Base-by-base conservation (phyloP, 2,797 vertebrate genomes). In the Rhynchotus rufescens region DNA sequence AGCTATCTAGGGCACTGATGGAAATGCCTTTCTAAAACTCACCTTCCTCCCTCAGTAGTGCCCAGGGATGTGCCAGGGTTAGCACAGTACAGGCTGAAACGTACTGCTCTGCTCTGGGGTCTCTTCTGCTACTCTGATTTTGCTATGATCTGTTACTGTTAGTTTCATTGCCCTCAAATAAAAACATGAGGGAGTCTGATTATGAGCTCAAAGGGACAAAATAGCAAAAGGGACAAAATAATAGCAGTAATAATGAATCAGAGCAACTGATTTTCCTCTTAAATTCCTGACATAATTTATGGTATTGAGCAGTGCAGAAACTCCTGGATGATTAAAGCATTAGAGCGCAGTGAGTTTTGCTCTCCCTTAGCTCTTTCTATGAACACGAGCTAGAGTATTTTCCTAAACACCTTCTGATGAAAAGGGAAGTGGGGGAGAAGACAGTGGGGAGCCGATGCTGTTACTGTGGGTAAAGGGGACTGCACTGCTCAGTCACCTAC, bases 401-500 rank as follows among this genome's bases (percentile, higher is more conserved):
- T 90, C 76, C 84, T 93, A 85, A 95, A 88, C 68, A 84, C 59
- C 40, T 84, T 36, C 38, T n/a, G 47, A 71, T 17, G 69, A 44
- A 81, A 89, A 89, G 82, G 38, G 80, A 85, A 93, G 30, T 6
- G 10, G 85, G 30, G 82, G 88, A 64, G 73, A 88, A 72, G 82
- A 72, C 90, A 87, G 67, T 89, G 79, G 91, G 60, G 10, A 87
- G 40, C 71, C 74, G 87, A 96, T 85, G 72, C 93, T 94, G 71
- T 84, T 89, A 89, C 74, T 93, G 86, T 74, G 72, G 91, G 93
- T 93, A 85, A 74, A 78, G 54, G 88, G 77, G 73, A 88, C 88
- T 91, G 75, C 66, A 86, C 77, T 91, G 92, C 95, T 96, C 95
- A 84, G 88, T 92, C 80, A 93, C 69, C 92, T 94, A 95, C 90